Conservation (phyloP, 2,888 invertebrate genomes). For the Hecatera dysodea region DNA sequence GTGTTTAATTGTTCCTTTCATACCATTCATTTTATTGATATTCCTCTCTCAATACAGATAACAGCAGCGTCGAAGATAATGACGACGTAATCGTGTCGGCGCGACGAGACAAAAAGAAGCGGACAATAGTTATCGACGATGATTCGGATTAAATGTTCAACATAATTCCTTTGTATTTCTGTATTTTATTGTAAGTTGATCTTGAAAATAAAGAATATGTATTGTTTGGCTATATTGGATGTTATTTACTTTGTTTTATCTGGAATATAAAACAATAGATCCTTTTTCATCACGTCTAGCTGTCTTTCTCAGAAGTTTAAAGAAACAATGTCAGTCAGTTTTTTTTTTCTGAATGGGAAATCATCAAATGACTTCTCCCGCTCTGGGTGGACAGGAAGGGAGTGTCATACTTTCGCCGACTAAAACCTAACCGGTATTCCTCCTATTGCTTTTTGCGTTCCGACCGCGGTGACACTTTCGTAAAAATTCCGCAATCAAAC, state of each 20-base stretch:
- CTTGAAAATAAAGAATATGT: conserved; percentile 51
- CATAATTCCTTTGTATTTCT: conserved; percentile 36
- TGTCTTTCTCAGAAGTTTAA: conserved; percentile 3
- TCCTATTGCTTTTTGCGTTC: no score
- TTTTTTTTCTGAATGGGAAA: no score
- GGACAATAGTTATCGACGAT: conserved; percentile 82
- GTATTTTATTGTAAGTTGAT: conserved; percentile 52
- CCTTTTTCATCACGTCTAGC: neutral
- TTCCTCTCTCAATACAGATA: conserved; percentile 71
- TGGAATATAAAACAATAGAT: neutral
- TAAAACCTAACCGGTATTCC: no score
- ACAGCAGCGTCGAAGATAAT: conserved; percentile 78
- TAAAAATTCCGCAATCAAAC: no score
- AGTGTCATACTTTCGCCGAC: no score
- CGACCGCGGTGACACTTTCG: no score
- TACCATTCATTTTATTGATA: conserved; percentile 20
- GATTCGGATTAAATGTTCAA: conserved; percentile 80
- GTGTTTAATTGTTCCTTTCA: conserved; percentile 36
- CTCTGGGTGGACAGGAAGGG: no score
- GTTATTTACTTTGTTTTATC: conserved; percentile 2
- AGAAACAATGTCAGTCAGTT: conserved; percentile 3
- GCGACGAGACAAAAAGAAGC: conserved; percentile 79
- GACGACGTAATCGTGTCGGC: conserved; percentile 75
- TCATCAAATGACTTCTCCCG: no score
- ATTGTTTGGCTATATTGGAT: conserved; percentile 17